Conservation (phyloP, 2,888 invertebrate genomes). For the Altica lythri region DNA sequence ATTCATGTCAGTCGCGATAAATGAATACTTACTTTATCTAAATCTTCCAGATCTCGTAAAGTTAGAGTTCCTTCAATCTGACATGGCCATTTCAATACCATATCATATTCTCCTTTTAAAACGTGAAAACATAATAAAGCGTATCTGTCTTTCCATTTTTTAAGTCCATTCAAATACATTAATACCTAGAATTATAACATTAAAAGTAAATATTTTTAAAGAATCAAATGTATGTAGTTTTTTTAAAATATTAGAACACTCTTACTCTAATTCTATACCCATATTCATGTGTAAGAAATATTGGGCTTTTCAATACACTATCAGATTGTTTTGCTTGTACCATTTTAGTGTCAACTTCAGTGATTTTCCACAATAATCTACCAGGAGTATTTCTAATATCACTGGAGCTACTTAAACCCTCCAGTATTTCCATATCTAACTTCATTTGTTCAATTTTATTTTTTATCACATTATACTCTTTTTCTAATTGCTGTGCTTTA, state of each 20-base stretch:
- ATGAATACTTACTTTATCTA: constrained; percentile 47
- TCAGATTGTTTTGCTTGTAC: constrained; percentile 70
- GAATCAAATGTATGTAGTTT: neutral
- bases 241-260: constrained; percentile 14
- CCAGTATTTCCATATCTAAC: constrained; percentile 58
- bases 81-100: constrained; percentile 75
- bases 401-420: constrained; percentile 45
- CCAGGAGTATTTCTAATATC: constrained; percentile 30
- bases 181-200: constrained; percentile 61
- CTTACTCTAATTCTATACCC: constrained; percentile 75
- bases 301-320: constrained; percentile 67
- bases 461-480: constrained; percentile 54
- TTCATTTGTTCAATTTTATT: constrained; percentile 57
- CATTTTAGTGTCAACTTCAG: constrained; percentile 67
- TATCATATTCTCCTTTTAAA: constrained; percentile 72
- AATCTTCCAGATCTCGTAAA: constrained; percentile 63
- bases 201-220: neutral
- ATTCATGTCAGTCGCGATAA: too few relatives aligned
- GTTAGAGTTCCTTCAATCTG: constrained; percentile 68
- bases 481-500: constrained; percentile 59
- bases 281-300: constrained; percentile 71
- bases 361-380: constrained; percentile 69
- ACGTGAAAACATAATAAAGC: constrained; percentile 71
- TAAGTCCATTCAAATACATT: constrained; percentile 72
- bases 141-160: constrained; percentile 77